phyloP scores from a whole-genome alignment of 1,140 invertebrate species.

The Drosophila carrolli region DNA sequence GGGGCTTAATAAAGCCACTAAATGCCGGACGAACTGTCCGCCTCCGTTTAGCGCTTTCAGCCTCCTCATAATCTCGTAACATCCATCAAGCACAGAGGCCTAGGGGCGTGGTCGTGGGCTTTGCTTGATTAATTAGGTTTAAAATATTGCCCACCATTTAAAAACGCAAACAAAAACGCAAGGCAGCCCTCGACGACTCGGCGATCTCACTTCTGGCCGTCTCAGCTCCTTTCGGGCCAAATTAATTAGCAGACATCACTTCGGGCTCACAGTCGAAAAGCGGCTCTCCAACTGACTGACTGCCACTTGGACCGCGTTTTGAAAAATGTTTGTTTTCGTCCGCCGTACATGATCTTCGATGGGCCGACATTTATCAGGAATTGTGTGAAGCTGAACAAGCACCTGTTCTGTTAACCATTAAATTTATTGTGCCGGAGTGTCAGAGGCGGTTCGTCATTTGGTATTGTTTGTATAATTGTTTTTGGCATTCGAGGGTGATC shows the following conservation, averaged over 20 bases:
- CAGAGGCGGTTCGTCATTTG: slow-evolving; percentile 54
- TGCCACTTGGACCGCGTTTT: slow-evolving; percentile 42
- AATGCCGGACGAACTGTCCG: slow-evolving; percentile 38
- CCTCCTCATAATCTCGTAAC: slow-evolving; percentile 28
- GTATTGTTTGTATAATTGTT: slow-evolving; percentile 48
- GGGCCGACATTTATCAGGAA: slow-evolving; percentile 67
- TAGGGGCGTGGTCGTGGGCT: slow-evolving; percentile 37
- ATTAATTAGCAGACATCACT: slow-evolving; percentile 77
- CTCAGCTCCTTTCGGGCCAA: slow-evolving; percentile 52
- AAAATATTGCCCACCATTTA: slow-evolving; percentile 78
- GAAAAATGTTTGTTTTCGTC: slow-evolving; percentile 75
- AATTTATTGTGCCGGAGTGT: slow-evolving; percentile 18
- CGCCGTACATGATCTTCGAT: slow-evolving; percentile 13
- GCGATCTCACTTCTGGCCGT: slow-evolving; percentile 14
- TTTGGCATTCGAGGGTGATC: slow-evolving; percentile 31
- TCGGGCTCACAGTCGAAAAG: slow-evolving; percentile 20
- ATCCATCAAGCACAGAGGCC: slow-evolving; percentile 55
- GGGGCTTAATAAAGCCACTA: slow-evolving; percentile 49
- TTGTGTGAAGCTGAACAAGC: slow-evolving; percentile 65
- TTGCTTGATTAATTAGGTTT: slow-evolving; percentile 78
- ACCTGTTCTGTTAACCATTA: slow-evolving; percentile 68
- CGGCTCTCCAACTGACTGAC: slow-evolving; percentile 25
- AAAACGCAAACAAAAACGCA: slow-evolving; percentile 50
- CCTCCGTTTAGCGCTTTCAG: slow-evolving; percentile 54
- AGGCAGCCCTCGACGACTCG: slow-evolving; percentile 12